Evolutionary conservation across 1,140 invertebrate genomes (phyloP), one percentile per base, ranked within the genome.

Genomic region (Condylostylus longicornis): DNA sequence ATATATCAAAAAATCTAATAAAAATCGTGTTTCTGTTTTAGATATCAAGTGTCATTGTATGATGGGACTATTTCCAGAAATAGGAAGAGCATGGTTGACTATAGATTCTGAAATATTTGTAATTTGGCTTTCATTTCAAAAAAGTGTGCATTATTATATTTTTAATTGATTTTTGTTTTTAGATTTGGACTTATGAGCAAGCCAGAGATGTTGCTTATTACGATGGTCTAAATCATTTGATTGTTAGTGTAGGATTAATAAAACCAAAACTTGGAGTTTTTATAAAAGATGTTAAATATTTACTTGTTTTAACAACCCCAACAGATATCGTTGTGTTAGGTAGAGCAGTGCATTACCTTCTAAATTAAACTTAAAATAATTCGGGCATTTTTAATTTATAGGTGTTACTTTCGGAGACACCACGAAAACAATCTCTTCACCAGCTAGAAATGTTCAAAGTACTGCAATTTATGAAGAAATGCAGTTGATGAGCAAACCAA

Each of bases 101-200:
- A 89, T 99, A 51, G 95, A 98, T 54, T 95, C 85, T 53, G 89
- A 96, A 66, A 86, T 99, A 46, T 98, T 95, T 68, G 72, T 97
- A 2, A 33, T 32, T n/a, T 12, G 9, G 10, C 12, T 21, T 22
- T 22, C 2, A 33, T 15, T 18, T 4, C 18, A 12, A 4, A 18
- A 15, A 30, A n/a, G 12, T 30, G 13, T 37, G 14, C 19, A 32
- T 19, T 25, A 33, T 3, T 28, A 21, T 33, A 20, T 9, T 22
- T 33, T 18, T 39, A 15, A 21, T n/a, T 21, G 17, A 10, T 22
- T 32, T 31, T 13, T 23, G 18, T 31, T 14, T 35, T 17, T 29
- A 46, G 45, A 57, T 61, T 18, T 96, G 90, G 90, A 81, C 82
- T 28, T 95, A 87, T 67, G 84, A 90, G 63, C 77, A 87, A 58